Conservation (phyloP, 2,113 vertebrate species). For the Pedetes capensis region DNA sequence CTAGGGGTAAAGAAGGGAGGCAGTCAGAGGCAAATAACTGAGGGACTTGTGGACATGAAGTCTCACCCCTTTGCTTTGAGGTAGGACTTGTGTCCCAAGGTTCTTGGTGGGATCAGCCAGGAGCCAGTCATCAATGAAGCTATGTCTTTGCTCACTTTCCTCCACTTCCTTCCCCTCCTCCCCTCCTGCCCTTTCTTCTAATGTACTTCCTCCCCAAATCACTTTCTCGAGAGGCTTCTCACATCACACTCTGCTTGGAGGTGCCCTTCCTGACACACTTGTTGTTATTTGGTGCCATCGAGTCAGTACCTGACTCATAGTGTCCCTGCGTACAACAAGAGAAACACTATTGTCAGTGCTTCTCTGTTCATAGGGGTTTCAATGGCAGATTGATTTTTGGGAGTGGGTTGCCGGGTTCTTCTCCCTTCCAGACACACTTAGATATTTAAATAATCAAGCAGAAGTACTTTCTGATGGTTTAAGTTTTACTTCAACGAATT, state of each 20-base stretch:
- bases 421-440: neutral
- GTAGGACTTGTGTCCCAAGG: neutral
- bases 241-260: neutral
- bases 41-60: rapidly evolving
- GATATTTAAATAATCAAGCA: neutral
- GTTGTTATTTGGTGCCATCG: too few relatives aligned
- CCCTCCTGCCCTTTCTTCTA: neutral
- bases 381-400: too few relatives aligned
- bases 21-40: neutral
- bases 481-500: neutral
- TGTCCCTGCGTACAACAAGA: too few relatives aligned
- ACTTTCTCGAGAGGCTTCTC: neutral
- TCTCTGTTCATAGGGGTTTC: too few relatives aligned
- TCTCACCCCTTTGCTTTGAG: neutral
- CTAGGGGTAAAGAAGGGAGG: neutral
- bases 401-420: too few relatives aligned
- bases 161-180: neutral
- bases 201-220: neutral
- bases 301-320: too few relatives aligned
- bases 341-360: too few relatives aligned
- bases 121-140: neutral
- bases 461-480: neutral
- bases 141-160: rapidly evolving
- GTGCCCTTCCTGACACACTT: too few relatives aligned
- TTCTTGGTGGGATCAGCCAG: rapidly evolving